These are phyloP conservation scores for Meriones unguiculatus DNA, from an alignment of 2,113 vertebrate genomes.

Conservation along the genomic window DNA sequence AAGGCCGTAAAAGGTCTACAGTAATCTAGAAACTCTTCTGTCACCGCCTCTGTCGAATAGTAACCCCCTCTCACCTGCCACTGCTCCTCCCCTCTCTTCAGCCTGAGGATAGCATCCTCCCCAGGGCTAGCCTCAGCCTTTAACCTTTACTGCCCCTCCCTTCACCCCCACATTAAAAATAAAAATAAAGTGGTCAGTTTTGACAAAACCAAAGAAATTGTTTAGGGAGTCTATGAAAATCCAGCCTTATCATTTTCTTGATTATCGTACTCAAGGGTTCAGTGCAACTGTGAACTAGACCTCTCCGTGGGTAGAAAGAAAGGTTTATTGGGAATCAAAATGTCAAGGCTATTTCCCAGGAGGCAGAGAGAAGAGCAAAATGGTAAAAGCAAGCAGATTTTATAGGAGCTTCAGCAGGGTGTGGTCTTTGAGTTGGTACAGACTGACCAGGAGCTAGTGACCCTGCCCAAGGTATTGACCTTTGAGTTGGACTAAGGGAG, in stretches of 20 bases:
- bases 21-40: neutral
- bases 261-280: neutral
- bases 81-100: neutral
- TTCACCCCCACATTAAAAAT: no score
- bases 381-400: neutral
- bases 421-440: neutral
- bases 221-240: neutral
- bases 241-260: neutral
- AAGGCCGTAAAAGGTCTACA: neutral
- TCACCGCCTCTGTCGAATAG: neutral
- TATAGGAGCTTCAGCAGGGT: neutral
- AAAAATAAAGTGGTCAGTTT: neutral
- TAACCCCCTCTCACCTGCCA: neutral
- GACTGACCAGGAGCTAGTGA: neutral
- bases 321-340: neutral
- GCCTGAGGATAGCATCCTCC: neutral
- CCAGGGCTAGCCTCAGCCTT: neutral
- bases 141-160: neutral
- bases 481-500: neutral
- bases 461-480: neutral
- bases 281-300: neutral
- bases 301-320: neutral
- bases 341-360: neutral
- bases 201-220: neutral
- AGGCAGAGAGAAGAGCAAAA: neutral